These are phyloP conservation scores for Drosophila cyrtoloma DNA, from an alignment of 2,888 invertebrate species.

Conservation along the genomic window DNA sequence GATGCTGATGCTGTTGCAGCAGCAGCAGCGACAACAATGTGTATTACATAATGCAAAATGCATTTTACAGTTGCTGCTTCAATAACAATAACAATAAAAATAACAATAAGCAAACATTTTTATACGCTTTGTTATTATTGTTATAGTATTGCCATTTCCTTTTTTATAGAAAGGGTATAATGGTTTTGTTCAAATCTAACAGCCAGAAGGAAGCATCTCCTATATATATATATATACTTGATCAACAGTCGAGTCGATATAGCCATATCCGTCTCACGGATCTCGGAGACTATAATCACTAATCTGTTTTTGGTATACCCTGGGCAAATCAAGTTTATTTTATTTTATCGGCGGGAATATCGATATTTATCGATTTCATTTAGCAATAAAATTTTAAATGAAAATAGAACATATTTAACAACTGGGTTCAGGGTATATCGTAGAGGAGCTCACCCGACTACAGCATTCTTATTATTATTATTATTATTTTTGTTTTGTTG, in stretches of 20 bases:
- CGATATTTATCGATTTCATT: not conserved
- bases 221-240: not conserved
- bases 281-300: not conserved
- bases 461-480: not conserved
- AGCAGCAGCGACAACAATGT: conserved; percentile 16
- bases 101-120: conserved; percentile 11
- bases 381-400: not conserved
- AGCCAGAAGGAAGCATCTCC: not conserved
- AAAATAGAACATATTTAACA: not conserved
- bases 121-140: conserved; percentile 1
- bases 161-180: not conserved
- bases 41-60: conserved; percentile 49
- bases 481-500: conserved; percentile 25
- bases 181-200: not conserved
- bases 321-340: not conserved
- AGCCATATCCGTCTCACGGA: not conserved
- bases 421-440: not conserved
- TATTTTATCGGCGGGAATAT: not conserved
- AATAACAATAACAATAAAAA: conserved; percentile 1
- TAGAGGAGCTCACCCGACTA: not conserved
- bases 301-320: not conserved
- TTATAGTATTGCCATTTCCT: not conserved
- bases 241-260: not conserved
- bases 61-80: conserved; percentile 21
- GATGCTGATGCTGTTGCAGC: not conserved